These are phyloP conservation scores for Labroides dimidiatus DNA, from an alignment of 2,797 vertebrate species.

Conservation along the genomic window DNA sequence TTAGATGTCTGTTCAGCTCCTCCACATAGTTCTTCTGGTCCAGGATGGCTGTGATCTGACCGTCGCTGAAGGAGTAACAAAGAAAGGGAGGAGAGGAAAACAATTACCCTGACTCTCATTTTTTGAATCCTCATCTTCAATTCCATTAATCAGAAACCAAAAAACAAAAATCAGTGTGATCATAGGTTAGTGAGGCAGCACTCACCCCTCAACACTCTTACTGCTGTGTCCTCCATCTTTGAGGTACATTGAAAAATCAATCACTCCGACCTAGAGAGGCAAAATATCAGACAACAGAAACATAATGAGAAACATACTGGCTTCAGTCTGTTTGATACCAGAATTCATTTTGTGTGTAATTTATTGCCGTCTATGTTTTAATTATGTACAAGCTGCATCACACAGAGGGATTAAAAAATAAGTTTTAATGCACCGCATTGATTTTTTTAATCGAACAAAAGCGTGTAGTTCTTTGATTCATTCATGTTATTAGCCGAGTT, in stretches of 20 bases:
- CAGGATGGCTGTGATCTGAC: slow-evolving; percentile 98
- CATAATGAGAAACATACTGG: not conserved
- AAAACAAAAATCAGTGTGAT: not conserved
- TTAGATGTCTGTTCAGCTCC: slow-evolving; percentile 98
- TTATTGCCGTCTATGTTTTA: too few relatives aligned
- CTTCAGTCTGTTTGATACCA: too few relatives aligned
- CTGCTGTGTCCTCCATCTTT: slow-evolving; percentile 96
- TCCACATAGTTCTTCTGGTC: slow-evolving; percentile 99
- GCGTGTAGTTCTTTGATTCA: not conserved
- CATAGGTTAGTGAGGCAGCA: slow-evolving; percentile 9
- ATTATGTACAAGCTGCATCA: too few relatives aligned
- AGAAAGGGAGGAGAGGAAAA: not conserved
- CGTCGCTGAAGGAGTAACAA: slow-evolving; percentile 82
- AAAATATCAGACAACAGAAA: slow-evolving; percentile 1
- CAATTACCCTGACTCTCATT: not conserved
- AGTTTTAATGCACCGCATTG: too few relatives aligned
- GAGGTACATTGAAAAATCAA: slow-evolving; percentile 99
- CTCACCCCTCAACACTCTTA: slow-evolving; percentile 96
- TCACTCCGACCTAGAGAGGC: slow-evolving; percentile 93
- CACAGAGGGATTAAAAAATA: too few relatives aligned
- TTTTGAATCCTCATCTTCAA: too few relatives aligned
- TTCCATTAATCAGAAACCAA: too few relatives aligned
- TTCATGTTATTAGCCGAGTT: not conserved
- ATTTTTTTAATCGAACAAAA: too few relatives aligned
- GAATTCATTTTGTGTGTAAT: too few relatives aligned